phyloP scores from a whole-genome alignment of 2,888 invertebrate genomes.

The Endomychus coccineus region DNA sequence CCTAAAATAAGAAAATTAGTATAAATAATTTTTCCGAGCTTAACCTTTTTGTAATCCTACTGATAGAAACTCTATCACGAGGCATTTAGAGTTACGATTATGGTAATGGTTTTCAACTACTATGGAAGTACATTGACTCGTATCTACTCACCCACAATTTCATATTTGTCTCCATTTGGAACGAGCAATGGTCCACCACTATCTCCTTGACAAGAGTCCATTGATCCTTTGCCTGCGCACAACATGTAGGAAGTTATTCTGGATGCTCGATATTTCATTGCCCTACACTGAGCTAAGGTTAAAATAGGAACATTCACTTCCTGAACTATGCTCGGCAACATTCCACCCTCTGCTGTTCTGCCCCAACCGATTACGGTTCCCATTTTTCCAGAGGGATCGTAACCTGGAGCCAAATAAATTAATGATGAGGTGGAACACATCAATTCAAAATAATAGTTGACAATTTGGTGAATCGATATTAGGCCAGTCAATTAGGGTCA shows the following conservation, averaged over 20 bases:
- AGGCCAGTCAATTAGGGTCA: no score
- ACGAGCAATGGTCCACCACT: constrained; percentile 77
- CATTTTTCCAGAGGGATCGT: constrained; percentile 61
- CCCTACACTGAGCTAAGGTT: constrained; percentile 68
- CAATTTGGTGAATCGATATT: no score
- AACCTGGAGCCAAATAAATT: constrained; percentile 37
- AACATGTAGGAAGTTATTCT: constrained; percentile 80
- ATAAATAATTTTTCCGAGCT: no score
- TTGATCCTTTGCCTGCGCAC: constrained; percentile 72
- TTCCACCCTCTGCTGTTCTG: constrained; percentile 72
- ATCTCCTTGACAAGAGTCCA: constrained; percentile 85
- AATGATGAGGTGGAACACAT: not conserved
- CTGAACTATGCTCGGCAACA: constrained; percentile 69
- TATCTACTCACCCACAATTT: constrained; percentile 72
- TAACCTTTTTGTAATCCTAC: no score
- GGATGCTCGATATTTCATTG: constrained; percentile 75
- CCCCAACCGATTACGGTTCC: constrained; percentile 86
- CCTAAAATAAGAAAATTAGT: constrained; percentile 45
- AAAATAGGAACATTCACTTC: constrained; percentile 81
- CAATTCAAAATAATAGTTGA: not conserved
- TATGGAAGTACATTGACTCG: no score
- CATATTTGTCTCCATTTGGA: constrained; percentile 67
- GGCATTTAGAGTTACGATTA: no score
- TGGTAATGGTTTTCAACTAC: no score
- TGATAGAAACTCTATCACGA: no score